These are phyloP conservation scores for Halcyon chelicuti DNA, from an alignment of 2,797 vertebrate genomes.

Conservation along the genomic window DNA sequence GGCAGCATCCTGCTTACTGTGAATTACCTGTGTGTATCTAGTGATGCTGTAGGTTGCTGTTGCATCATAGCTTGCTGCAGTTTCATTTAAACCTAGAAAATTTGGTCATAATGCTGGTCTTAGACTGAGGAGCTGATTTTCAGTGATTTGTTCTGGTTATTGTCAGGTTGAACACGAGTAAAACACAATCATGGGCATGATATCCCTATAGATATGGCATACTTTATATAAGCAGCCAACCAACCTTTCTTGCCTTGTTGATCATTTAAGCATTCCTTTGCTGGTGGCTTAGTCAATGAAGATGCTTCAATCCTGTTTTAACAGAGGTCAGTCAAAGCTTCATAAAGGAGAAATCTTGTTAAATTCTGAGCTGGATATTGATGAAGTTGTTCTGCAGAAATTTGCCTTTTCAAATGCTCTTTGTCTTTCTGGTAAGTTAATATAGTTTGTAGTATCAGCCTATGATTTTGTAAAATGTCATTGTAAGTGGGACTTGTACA, in stretches of 20 bases:
- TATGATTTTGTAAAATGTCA: neutral
- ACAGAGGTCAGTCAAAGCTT: constrained; percentile 91
- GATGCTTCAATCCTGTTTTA: constrained; percentile 30
- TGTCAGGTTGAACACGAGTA: neutral
- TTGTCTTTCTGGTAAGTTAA: constrained; percentile 90
- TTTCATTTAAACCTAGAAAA: neutral
- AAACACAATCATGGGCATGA: neutral
- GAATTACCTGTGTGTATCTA: neutral
- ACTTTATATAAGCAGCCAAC: neutral
- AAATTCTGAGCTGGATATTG: constrained; percentile 83
- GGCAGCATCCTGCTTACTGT: neutral
- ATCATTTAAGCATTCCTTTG: neutral
- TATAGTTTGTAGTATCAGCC: neutral
- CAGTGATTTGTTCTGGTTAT: neutral
- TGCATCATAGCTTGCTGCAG: neutral
- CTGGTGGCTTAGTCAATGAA: neutral
- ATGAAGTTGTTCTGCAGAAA: constrained; percentile 90
- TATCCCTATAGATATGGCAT: neutral
- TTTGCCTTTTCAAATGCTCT: constrained; percentile 98
- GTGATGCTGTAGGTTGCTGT: neutral
- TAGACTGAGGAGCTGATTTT: neutral
- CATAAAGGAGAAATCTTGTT: constrained; percentile 91
- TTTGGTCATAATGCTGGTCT: neutral
- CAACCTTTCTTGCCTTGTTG: neutral
- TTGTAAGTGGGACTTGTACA: neutral